Evolutionary conservation across 2,888 invertebrate genomes (phyloP), one percentile per base, ranked within the genome.

Genomic region (Ormyrus rosae): DNA sequence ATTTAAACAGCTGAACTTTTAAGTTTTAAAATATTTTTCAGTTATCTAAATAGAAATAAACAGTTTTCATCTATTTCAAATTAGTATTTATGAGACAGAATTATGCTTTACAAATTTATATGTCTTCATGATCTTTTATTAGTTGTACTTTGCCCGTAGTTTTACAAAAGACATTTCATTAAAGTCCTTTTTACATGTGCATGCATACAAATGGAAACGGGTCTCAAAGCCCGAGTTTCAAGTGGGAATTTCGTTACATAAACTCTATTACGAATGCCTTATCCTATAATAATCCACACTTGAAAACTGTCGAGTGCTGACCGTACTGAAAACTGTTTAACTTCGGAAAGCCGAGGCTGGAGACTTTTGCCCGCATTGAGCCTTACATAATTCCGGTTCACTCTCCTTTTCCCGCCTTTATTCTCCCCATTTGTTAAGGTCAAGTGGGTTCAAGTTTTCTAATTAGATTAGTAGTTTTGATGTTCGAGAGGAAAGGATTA

Each of bases 271-370:
- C 46, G 13, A 61, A 53, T 60, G 69, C 63, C 50, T 64, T 63
- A 64, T 70, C 70, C 64, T 50, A 34, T 56, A 69, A 64, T 70
- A 64, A 77, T 69, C 69, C 70, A 9, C 56, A 55, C 69, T 70
- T 50, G 70, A 64, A 63, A 77, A 77, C 70, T 77, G 77, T 77
- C 69, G 64, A 77, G 77, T 77, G 64, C 70, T 68, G 75, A 61
- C 61, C 68, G 75, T 19, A 61, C 70, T 50, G 63, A 64, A 75
- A 75, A 75, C 67, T 75, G 51, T 75, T 75, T 75, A 73, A 73
- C 73, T 73, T 73, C 19, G 45, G 61, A 46, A 51, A 60, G 53
- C 55, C 55, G 9, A 51, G 7, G 11, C n/a, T 51, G 65, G 60
- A 60, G 60, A 19, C 60, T 19, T 34, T 60, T 60, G 34, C 10